phyloP scores from a whole-genome alignment of 2,797 vertebrate species.

The Anas capensis region DNA sequence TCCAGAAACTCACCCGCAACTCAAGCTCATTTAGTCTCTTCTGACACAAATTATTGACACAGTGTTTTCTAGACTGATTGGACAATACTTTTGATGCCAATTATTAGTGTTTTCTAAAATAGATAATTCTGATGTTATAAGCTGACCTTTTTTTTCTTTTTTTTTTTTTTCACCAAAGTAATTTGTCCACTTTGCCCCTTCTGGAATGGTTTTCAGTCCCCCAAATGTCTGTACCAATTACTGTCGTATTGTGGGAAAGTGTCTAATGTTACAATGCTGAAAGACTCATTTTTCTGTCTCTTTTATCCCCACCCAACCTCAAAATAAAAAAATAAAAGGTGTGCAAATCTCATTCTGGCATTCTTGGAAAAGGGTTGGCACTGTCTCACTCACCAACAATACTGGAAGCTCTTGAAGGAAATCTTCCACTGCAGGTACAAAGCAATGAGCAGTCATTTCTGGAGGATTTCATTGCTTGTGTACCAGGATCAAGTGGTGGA shows the following conservation, averaged over 20 bases:
- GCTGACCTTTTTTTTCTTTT: not conserved
- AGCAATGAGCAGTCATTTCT: constrained; percentile 98
- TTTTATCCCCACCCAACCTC: not conserved
- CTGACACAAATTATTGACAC: not conserved
- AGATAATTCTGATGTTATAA: not conserved
- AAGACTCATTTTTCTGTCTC: not conserved
- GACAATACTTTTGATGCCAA: not conserved
- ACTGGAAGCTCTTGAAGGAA: constrained; percentile 96
- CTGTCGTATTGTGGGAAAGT: not conserved
- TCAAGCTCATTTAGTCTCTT: not conserved
- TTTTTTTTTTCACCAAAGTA: not conserved
- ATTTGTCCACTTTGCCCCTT: not conserved
- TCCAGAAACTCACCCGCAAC: not conserved
- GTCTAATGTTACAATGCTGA: not conserved
- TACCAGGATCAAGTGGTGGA: constrained; percentile 95
- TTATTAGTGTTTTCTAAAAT: not conserved
- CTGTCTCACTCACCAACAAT: constrained; percentile 97
- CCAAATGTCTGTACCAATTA: not conserved
- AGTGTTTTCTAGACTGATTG: not conserved
- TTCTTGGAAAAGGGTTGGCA: constrained; percentile 96
- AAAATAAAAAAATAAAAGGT: constrained; percentile 81
- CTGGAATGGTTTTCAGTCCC: not conserved
- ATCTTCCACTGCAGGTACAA: constrained; percentile 94
- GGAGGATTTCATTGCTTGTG: constrained; percentile 97
- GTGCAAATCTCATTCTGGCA: constrained; percentile 94